phyloP scores from a whole-genome alignment of 2,113 vertebrate species.

The Plotosus lineatus region DNA sequence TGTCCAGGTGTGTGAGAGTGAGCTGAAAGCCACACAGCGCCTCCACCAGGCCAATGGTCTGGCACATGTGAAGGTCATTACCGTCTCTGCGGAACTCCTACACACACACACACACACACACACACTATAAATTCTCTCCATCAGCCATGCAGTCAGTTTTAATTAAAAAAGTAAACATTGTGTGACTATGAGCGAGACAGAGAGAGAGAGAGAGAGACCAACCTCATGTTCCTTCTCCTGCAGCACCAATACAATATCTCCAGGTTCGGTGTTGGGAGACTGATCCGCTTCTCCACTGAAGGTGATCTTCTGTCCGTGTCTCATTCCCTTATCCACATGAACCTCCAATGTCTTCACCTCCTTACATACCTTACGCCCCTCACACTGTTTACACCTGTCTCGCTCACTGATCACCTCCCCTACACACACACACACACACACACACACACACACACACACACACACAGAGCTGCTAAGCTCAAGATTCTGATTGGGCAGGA shows the following conservation, averaged over 20 bases:
- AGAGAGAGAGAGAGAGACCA: slow-evolving; percentile 70
- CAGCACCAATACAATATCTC: slow-evolving; percentile 94
- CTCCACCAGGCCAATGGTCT: slow-evolving; percentile 95
- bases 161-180: not conserved
- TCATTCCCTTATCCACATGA: slow-evolving; percentile 99
- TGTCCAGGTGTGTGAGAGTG: slow-evolving; percentile 92
- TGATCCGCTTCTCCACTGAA: slow-evolving; percentile 98
- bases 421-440: slow-evolving; percentile 55
- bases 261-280: slow-evolving; percentile 92
- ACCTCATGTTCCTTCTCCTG: slow-evolving; percentile 98
- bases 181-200: not conserved
- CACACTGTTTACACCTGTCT: slow-evolving; percentile 98
- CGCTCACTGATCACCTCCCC: slow-evolving; percentile 98
- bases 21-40: slow-evolving; percentile 97
- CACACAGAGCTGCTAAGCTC: not conserved
- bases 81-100: slow-evolving; percentile 81
- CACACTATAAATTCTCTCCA: not conserved
- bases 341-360: slow-evolving; percentile 98
- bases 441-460: slow-evolving; percentile 12
- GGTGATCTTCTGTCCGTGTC: slow-evolving; percentile 95
- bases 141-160: not conserved
- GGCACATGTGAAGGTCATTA: slow-evolving; percentile 92
- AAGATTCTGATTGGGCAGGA: not conserved
- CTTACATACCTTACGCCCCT: slow-evolving; percentile 97
- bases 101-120: slow-evolving; percentile 22